Base-by-base conservation (phyloP, 1,140 invertebrate genomes). In the Yoshiicerus persimilis region DNA sequence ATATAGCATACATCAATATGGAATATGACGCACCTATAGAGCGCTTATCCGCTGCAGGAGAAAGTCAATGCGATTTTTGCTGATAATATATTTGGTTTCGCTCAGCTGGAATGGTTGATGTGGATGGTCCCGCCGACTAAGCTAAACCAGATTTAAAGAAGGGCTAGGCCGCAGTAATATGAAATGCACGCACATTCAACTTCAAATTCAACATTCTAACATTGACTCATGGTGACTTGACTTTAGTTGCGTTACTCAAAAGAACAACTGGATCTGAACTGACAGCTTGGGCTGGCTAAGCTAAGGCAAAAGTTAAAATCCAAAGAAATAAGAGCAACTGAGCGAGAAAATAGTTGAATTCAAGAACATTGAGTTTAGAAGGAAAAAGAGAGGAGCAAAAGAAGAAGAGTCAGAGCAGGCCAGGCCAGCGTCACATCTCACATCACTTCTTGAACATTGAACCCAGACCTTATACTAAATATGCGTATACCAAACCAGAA, bases 111-210 rank as follows among this genome's bases (percentile, higher is more conserved):
- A 80, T 36, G 32, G 32, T 8, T 36, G 34, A 80, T 80, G 34
- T 32, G 16, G 75, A 80, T 36, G 30, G 13, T 34, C 30, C 32
- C n/a, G 47, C 20, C 47, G 47, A 56, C 47, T 9, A 80, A 23
- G 30, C 16, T n/a, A 80, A 6, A 38, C 30, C 11, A 77, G 38
- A 80, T 80, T 80, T 80, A 80, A 36, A 23, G 34, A 80, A 80
- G 75, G 34, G 75, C 75, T 34, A 38, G 75, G 34, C 1, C 62
- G n/a, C 16, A 32, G 32, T 34, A 30, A 70, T 80, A 80, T 80
- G 75, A 80, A 80, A 80, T 80, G 75, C 75, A 80, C 75, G 75
- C 75, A 80, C 75, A 36, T 80, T 80, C 75, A 80, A 80, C 75
- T 80, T 80, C 34, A 80, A 34, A 80, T 80, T 38, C 75, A 80